These are phyloP conservation scores for Sthenelais limicola DNA, from an alignment of 2,888 invertebrate species.

Conservation along the genomic window DNA sequence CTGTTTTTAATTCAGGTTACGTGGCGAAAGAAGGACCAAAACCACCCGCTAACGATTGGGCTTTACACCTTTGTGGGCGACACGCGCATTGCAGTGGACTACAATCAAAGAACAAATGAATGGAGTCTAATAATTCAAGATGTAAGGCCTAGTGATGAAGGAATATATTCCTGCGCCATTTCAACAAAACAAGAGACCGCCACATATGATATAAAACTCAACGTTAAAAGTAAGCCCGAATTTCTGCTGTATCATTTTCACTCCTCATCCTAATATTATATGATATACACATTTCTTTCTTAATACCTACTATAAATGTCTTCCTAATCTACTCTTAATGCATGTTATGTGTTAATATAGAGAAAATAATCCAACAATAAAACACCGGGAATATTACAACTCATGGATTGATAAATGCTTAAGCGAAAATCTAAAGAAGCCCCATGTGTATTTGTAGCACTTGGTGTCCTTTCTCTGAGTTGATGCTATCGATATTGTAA, in stretches of 20 bases:
- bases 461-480: no score
- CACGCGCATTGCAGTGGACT: slow-evolving; percentile 48
- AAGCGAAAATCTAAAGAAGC: no score
- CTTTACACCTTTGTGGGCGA: slow-evolving; percentile 47
- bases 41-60: slow-evolving; percentile 48
- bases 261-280: no score
- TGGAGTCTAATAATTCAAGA: slow-evolving; percentile 50
- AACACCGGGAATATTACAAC: no score
- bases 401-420: no score
- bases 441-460: no score
- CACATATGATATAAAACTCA: slow-evolving; percentile 46
- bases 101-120: slow-evolving; percentile 49
- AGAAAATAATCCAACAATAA: no score
- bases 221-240: slow-evolving; percentile 47
- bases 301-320: no score
- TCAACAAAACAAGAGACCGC: slow-evolving; percentile 47
- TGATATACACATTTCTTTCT: no score
- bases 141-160: slow-evolving; percentile 49
- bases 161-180: slow-evolving; percentile 48
- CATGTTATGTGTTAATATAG: no score
- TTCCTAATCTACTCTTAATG: no score
- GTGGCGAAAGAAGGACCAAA: slow-evolving; percentile 44
- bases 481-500: no score
- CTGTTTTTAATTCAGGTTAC: slow-evolving; percentile 48
- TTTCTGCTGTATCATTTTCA: neutral